Percentiles rank a stretch among this genome's conserved stretches.
Evolutionary conservation across 2,113 vertebrate genomes (phyloP).

Genomic region (Capra hircus): DNA sequence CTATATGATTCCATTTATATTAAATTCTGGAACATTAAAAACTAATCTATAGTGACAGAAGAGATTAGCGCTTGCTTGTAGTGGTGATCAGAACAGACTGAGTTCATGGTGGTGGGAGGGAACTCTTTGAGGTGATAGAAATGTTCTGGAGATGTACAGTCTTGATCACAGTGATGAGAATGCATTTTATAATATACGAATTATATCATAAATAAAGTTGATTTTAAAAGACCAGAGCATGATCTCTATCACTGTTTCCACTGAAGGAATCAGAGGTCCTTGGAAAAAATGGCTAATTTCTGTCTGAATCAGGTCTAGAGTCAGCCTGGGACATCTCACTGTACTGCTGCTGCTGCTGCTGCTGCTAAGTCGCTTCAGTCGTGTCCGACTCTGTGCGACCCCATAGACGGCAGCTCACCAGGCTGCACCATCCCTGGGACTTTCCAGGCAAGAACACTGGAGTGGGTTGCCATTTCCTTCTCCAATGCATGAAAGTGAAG

Average conservation of each 20-base stretch:
- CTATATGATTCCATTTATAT: not conserved
- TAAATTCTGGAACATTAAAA: not conserved
- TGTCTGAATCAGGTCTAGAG: not conserved
- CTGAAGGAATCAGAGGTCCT: not conserved
- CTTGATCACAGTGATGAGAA: not conserved
- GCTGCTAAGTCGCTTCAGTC: too few species aligned
- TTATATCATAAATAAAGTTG: not conserved
- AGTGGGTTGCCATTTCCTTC: too few species aligned
- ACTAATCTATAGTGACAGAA: not conserved
- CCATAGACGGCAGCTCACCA: rapidly evolving
- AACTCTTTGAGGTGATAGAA: not conserved
- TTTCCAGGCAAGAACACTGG: too few species aligned
- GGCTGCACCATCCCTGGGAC: rapidly evolving
- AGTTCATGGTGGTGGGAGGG: too few species aligned
- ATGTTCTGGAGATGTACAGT: not conserved
- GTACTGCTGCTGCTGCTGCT: too few species aligned
- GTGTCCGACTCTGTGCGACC: rapidly evolving
- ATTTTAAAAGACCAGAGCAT: not conserved
- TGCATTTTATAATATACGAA: not conserved
- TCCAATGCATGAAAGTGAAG: too few species aligned
- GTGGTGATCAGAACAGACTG: not conserved
- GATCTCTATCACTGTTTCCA: not conserved
- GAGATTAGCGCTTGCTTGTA: not conserved
- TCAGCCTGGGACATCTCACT: not conserved
- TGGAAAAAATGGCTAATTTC: not conserved